A percentile compares a stretch with the other conserved stretches of the same genome.
Evolutionary conservation across 2,797 vertebrate genomes (phyloP).

Genomic region (Crenuchus spilurus): DNA sequence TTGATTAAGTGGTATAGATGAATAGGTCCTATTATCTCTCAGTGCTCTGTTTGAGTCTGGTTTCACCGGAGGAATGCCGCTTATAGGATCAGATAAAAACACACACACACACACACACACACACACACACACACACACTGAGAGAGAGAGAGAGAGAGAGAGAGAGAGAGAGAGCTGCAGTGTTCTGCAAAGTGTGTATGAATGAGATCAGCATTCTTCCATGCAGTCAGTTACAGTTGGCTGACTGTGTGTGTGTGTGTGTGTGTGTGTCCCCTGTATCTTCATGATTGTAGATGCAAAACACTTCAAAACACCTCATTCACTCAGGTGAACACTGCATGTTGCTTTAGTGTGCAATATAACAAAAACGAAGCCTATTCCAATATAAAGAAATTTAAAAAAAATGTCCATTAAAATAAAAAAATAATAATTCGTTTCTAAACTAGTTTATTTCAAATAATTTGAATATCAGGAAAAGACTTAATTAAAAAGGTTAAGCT

Average conservation of each 20-base stretch:
- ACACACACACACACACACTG: slow-evolving; percentile 22
- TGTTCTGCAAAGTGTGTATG: slow-evolving; percentile 28
- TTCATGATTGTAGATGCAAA: no score
- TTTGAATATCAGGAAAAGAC: no score
- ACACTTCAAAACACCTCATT: no score
- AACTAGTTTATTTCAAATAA: no score
- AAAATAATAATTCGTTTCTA: no score
- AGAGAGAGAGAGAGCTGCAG: neutral
- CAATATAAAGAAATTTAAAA: no score
- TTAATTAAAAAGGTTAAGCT: no score
- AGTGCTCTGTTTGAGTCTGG: slow-evolving; percentile 35
- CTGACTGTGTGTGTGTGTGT: slow-evolving; percentile 39
- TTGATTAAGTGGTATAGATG: slow-evolving; percentile 47
- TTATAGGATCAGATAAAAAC: slow-evolving; percentile 37
- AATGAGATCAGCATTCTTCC: slow-evolving; percentile 11
- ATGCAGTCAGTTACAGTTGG: slow-evolving; percentile 29
- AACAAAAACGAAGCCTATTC: no score
- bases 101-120: slow-evolving; percentile 18
- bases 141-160: neutral
- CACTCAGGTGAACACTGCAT: no score
- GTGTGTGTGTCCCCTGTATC: no score
- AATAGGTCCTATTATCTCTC: slow-evolving; percentile 47
- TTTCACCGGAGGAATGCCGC: slow-evolving; percentile 49
- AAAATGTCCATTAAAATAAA: no score
- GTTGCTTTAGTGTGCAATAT: no score